Base-by-base conservation (phyloP, 2,113 vertebrate species). In the Paracyprichromis sp. region DNA sequence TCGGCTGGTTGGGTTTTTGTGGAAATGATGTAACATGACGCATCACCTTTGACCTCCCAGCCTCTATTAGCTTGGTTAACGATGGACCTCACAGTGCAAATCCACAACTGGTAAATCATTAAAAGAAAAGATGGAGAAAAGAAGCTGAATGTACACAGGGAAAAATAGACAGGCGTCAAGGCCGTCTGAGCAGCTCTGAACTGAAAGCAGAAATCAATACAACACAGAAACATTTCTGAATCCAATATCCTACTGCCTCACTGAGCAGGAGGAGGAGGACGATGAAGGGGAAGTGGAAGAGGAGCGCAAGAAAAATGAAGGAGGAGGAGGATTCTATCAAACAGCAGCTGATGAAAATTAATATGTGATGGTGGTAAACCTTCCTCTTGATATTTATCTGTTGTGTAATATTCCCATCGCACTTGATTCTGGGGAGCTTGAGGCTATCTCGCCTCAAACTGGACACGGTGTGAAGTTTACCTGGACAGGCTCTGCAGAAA, bases 201-300 rank as follows among this genome's bases (percentile, higher is more conserved):
- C 85, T 59, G 82, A 85, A 89, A 91, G 84, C 86, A 89, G 73
- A 89, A 93, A 92, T 92, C 91, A 89, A 93, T 93, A 89, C 16
- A 40, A 92, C 90, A 88, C 86, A 88, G 91, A 91, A 92, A 91
- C 90, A 91, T 91, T 91, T 92, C 86, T 85, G 16, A 88, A 87
- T 89, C 80, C 89, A 90, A 91, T 93, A 90, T 87, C 83, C 85
- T 86, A 31, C 40, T n/a, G 82, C 83, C 81, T 89, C 83, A 43
- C 45, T 76, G 54, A 40, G 5, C 56, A 63, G 11, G 61, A 87
- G 54, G 89, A 86, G 26, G 59, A 61, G 4, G 40, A 45, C 8
- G 47, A 88, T 29, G 56, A 59, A 59, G 26, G 56, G 26, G 56
- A 29, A 57, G 13, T 7, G 9, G 36, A 16, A 1, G 14, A 66